phyloP scores from a whole-genome alignment of 1,140 invertebrate species.

The Micrasema minimum region DNA sequence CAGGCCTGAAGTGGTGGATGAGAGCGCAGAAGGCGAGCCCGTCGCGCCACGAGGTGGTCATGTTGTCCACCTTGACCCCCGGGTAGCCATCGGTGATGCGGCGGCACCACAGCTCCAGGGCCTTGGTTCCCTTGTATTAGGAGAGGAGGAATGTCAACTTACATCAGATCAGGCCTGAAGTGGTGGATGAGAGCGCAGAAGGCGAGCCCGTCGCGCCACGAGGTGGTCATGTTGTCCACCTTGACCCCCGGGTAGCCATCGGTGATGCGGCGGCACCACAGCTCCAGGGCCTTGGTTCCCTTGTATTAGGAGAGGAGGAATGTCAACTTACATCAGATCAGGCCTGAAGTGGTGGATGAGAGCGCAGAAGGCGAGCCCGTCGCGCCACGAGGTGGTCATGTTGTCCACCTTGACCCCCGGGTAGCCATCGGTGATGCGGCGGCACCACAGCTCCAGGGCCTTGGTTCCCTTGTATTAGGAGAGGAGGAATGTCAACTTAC shows the following conservation, averaged over 20 bases:
- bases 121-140: slow-evolving; percentile 82
- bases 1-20: slow-evolving; percentile 94
- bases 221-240: slow-evolving; percentile 92
- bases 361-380: slow-evolving; percentile 95
- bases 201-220: slow-evolving; percentile 92
- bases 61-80: slow-evolving; percentile 88
- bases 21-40: slow-evolving; percentile 96
- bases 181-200: slow-evolving; percentile 97
- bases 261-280: slow-evolving; percentile 88
- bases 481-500: too few species aligned
- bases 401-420: slow-evolving; percentile 87
- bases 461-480: slow-evolving; percentile 87
- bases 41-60: slow-evolving; percentile 93
- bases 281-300: slow-evolving; percentile 84
- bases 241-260: slow-evolving; percentile 89
- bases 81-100: slow-evolving; percentile 88
- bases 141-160: slow-evolving; percentile 66
- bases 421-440: slow-evolving; percentile 87
- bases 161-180: slow-evolving; percentile 96
- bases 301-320: too few species aligned
- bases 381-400: slow-evolving; percentile 93
- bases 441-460: slow-evolving; percentile 89
- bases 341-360: slow-evolving; percentile 96
- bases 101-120: slow-evolving; percentile 88
- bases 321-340: slow-evolving; percentile 97